Conservation (phyloP, 2,888 invertebrate species). For the Pseudanteris insignis region DNA sequence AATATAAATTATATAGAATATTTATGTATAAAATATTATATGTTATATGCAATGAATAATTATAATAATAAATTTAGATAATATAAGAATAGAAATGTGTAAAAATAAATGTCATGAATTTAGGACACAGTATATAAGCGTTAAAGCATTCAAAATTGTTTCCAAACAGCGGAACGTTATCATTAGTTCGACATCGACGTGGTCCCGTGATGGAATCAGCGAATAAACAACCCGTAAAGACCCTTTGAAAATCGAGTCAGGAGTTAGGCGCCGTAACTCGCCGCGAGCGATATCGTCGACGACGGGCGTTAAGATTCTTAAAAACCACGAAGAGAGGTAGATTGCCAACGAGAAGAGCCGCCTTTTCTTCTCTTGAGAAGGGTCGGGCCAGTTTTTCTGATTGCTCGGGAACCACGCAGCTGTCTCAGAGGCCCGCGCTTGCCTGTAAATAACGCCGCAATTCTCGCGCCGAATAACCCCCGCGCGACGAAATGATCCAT, state of each 20-base stretch:
- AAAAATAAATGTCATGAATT: too few species aligned
- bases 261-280: slow-evolving; percentile 53
- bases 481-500: slow-evolving; percentile 47
- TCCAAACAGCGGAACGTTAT: too few species aligned
- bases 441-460: slow-evolving; percentile 55
- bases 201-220: slow-evolving; percentile 29
- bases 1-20: too few species aligned
- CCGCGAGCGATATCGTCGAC: slow-evolving; percentile 51
- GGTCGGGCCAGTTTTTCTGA: slow-evolving; percentile 62
- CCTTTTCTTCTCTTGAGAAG: slow-evolving; percentile 23
- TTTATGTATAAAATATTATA: too few species aligned
- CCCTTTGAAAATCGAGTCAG: slow-evolving; percentile 45
- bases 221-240: slow-evolving; percentile 39
- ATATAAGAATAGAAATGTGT: too few species aligned
- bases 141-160: too few species aligned
- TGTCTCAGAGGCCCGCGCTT: slow-evolving; percentile 54
- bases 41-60: too few species aligned
- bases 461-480: slow-evolving; percentile 53
- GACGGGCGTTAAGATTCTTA: slow-evolving; percentile 60
- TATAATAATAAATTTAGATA: too few species aligned
- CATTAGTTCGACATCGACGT: background rate
- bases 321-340: slow-evolving; percentile 56
- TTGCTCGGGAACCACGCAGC: slow-evolving; percentile 65
- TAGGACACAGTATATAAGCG: too few species aligned
- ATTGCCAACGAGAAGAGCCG: too few species aligned